A percentile compares a stretch with the other conserved stretches of the same genome.
Conservation (phyloP, 1,140 invertebrate species). For the Melipona quadrifasciata region DNA sequence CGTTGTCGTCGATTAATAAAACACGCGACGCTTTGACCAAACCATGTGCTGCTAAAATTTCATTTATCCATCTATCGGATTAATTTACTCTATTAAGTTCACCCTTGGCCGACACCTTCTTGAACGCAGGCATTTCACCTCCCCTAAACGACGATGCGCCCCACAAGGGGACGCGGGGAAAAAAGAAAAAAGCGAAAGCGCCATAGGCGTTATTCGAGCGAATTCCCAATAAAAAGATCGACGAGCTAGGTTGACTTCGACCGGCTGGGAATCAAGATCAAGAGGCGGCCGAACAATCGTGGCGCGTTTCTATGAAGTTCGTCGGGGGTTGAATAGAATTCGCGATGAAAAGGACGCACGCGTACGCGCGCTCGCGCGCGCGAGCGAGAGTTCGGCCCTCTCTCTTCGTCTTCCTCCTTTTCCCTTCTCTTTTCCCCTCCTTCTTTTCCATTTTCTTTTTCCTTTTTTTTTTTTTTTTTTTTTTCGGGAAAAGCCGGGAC, state of each 20-base stretch:
- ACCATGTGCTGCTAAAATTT: not conserved
- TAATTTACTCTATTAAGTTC: not conserved
- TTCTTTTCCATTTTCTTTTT: not conserved
- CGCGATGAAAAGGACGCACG: slow-evolving; percentile 71
- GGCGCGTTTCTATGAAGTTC: slow-evolving; percentile 54
- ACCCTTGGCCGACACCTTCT: not conserved
- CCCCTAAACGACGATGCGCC: too few species aligned
- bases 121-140: not conserved
- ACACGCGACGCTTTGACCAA: not conserved
- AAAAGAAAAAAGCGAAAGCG: slow-evolving; percentile 11
- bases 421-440: not conserved
- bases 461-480: not conserved
- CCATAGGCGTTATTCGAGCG: slow-evolving; percentile 33
- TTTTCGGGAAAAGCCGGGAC: slow-evolving; percentile 65
- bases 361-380: slow-evolving; percentile 24
- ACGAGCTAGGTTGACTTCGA: slow-evolving; percentile 43
- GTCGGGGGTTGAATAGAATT: slow-evolving; percentile 63
- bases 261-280: slow-evolving; percentile 59
- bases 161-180: not conserved
- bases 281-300: slow-evolving; percentile 50
- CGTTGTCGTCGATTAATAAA: not conserved
- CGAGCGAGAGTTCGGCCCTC: slow-evolving; percentile 2
- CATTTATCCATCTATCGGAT: not conserved
- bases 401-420: slow-evolving; percentile 8
- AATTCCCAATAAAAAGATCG: slow-evolving; percentile 50